Base-by-base conservation (phyloP, 2,888 invertebrate species). In the Stenichneumon culpator region DNA sequence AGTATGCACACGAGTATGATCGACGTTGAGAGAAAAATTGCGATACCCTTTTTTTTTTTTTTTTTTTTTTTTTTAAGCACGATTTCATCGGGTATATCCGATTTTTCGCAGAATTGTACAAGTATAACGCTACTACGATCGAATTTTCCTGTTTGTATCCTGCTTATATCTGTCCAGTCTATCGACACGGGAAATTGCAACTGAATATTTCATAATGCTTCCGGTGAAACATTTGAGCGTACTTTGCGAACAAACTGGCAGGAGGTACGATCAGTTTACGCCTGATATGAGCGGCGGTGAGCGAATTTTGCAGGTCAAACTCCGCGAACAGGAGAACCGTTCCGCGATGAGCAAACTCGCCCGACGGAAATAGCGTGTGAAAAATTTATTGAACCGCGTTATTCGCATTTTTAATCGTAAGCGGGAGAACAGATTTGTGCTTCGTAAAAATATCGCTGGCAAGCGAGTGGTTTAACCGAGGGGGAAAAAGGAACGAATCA, bases 151-250 rank as follows among this genome's bases (percentile, higher is more conserved):
- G 69, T 28, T 47, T 63, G 39, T 39, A 39, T 16, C 28, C 25
- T 9, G 69, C 65, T 75, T 50, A 36, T 65, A 75, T 63, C 32
- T 25, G 9, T 65, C 19, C 28, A 50, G 50, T 63, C 19, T 32
- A 7, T 65, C 65, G 22, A 65, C 50, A 16, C 32, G 63, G 47
- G 47, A 36, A 65, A 65, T 65, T 19, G 65, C 28, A 32, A 50
- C 32, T 65, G 47, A 65, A 65, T 65, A 65, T 65, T 63, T 75
- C 63, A 75, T 28, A 25, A 75, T 60, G 7, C 19, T 19, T 1
- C 32, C 14, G 19, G 11, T 50, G 28, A 6, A 44, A 74, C 25
- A 60, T 25, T 32, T 65, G n/a, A 63, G 1, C 28, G 6, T 11
- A 9, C 19, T 11, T 28, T 3, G 22, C 4, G 60, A 63, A 32